phyloP scores from a whole-genome alignment of 2,113 vertebrate genomes.

The Nannospalax galili region DNA sequence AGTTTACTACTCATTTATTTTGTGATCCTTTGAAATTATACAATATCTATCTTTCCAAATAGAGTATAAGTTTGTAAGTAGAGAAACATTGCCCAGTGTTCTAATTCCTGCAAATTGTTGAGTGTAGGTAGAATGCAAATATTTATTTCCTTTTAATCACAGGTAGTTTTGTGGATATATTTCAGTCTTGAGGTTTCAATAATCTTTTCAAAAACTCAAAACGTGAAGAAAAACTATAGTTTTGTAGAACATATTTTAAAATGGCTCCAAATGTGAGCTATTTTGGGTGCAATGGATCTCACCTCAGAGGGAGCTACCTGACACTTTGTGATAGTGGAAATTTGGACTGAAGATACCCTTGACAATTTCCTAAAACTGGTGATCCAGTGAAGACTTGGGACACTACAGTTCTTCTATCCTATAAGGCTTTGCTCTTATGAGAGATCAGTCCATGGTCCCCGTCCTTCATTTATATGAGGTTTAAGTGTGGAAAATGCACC shows the following conservation, averaged over 20 bases:
- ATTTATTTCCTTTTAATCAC: constrained; percentile 11
- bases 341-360: background rate
- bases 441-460: background rate
- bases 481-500: background rate
- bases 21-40: background rate
- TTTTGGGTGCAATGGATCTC: background rate
- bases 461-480: background rate
- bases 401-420: background rate
- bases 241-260: background rate
- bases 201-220: background rate
- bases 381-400: background rate
- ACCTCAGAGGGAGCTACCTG: background rate
- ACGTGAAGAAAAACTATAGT: background rate
- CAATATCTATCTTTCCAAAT: background rate
- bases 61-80: background rate
- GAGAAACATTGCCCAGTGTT: background rate
- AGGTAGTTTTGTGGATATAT: background rate
- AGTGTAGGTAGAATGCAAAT: background rate
- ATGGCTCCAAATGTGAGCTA: background rate
- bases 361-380: background rate
- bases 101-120: background rate
- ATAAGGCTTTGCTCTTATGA: background rate
- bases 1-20: background rate
- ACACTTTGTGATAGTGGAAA: background rate
- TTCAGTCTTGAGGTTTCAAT: constrained; percentile 28